A percentile compares a stretch with the other conserved stretches of the same genome.
phyloP scores from a whole-genome alignment of 2,888 invertebrate species.

The Timema podura region DNA sequence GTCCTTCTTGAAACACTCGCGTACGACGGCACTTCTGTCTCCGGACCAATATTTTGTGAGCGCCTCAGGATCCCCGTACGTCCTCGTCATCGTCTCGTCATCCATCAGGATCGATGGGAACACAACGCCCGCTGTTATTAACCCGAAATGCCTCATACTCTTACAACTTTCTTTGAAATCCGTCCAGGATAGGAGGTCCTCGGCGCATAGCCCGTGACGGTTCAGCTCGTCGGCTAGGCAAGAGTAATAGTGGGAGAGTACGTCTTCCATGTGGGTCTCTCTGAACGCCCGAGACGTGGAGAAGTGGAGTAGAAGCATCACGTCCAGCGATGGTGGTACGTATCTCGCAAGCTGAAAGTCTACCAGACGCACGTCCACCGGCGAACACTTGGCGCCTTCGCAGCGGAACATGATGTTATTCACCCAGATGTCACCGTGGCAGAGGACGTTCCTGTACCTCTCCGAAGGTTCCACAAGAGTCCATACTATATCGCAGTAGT shows the following conservation, averaged over 20 bases:
- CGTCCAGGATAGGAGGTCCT: conserved; percentile 3
- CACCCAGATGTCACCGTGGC: not conserved
- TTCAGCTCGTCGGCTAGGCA: not conserved
- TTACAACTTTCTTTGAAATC: not conserved
- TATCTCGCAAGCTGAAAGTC: conserved; percentile 16
- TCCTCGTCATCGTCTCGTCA: no score
- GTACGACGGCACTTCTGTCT: no score
- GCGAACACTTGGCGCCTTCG: not conserved
- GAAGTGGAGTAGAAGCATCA: conserved; percentile 2
- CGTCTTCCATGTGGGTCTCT: not conserved
- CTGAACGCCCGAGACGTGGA: not conserved
- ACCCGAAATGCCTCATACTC: no score
- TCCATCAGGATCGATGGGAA: no score
- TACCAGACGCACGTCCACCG: conserved; percentile 13
- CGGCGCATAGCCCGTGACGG: not conserved
- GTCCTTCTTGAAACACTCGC: no score
- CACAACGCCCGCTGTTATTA: no score
- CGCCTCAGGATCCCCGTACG: no score
- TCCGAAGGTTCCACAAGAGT: not conserved
- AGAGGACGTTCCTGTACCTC: not conserved
- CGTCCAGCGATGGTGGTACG: conserved; percentile 12
- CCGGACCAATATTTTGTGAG: no score
- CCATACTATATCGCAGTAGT: not conserved
- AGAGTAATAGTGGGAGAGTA: conserved; percentile 1
- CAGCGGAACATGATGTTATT: conserved; percentile 7